phyloP scores from a whole-genome alignment of 2,113 vertebrate genomes.

The Ctenodactylus gundi region DNA sequence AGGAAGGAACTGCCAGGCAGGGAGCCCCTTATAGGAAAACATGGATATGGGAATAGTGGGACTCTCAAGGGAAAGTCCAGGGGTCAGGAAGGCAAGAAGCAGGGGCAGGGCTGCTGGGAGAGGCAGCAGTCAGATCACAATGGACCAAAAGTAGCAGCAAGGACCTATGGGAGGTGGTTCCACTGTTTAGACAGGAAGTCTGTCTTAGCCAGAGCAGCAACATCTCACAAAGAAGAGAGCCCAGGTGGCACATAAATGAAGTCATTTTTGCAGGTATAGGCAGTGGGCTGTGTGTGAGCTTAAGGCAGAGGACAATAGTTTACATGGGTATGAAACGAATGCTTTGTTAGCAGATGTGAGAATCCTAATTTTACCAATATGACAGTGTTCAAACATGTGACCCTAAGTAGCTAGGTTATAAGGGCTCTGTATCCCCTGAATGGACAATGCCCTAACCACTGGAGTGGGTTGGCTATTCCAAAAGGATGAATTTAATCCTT shows the following conservation, averaged over 20 bases:
- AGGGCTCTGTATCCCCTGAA: no score
- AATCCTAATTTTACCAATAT: no score
- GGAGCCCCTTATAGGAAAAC: not conserved
- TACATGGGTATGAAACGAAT: not conserved
- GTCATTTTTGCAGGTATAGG: not conserved
- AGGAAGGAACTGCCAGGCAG: not conserved
- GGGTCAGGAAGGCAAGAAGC: not conserved
- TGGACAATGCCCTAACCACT: no score
- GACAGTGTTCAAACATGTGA: no score
- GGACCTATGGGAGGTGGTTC: not conserved
- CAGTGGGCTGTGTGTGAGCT: not conserved
- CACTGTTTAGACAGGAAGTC: not conserved
- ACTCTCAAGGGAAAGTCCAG: not conserved
- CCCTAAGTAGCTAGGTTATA: no score
- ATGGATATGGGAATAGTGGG: not conserved
- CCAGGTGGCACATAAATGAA: not conserved
- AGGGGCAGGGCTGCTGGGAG: not conserved
- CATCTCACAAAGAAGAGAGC: not conserved
- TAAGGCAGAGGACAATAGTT: not conserved
- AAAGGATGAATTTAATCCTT: no score
- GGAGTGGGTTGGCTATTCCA: no score
- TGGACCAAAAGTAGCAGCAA: not conserved
- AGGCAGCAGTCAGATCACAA: not conserved
- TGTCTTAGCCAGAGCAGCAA: not conserved
- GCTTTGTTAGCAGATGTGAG: no score